These are phyloP conservation scores for Troides aeacus DNA, from an alignment of 2,888 invertebrate species.

Conservation along the genomic window DNA sequence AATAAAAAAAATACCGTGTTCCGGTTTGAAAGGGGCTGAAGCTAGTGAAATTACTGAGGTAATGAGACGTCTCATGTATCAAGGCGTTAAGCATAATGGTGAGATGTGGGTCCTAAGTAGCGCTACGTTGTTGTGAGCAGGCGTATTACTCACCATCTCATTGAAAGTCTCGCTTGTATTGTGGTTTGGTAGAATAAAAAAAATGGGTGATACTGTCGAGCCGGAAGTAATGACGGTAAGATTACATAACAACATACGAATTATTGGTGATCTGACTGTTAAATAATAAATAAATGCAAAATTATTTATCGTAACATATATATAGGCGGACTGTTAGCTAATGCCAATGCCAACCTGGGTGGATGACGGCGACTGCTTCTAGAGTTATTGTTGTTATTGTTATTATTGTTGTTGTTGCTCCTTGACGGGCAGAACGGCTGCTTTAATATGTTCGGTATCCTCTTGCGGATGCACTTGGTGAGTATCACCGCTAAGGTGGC, in stretches of 20 bases:
- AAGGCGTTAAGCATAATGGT: no score
- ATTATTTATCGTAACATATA: conserved; percentile 63
- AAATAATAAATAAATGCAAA: conserved; percentile 2
- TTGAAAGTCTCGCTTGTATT: no score
- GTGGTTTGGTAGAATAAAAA: no score
- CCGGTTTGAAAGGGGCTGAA: no score
- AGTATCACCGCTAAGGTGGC: conserved; percentile 83
- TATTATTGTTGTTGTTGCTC: conserved; percentile 44
- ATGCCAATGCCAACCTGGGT: conserved; percentile 66
- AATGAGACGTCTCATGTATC: no score
- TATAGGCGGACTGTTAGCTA: conserved; percentile 72
- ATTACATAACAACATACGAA: not conserved
- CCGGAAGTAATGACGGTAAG: not conserved
- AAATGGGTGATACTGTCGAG: no score
- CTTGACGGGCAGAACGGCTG: conserved; percentile 73
- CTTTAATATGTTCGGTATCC: conserved; percentile 69
- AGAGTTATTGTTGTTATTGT: conserved; percentile 52
- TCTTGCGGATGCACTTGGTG: conserved; percentile 69
- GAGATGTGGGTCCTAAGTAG: no score
- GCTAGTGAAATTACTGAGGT: no score
- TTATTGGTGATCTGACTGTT: not conserved
- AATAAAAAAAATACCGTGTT: no score
- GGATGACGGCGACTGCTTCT: conserved; percentile 67
- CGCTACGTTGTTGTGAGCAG: no score
- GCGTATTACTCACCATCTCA: no score